phyloP scores from a whole-genome alignment of 2,888 invertebrate genomes.

The Heterodera filipjevi region DNA sequence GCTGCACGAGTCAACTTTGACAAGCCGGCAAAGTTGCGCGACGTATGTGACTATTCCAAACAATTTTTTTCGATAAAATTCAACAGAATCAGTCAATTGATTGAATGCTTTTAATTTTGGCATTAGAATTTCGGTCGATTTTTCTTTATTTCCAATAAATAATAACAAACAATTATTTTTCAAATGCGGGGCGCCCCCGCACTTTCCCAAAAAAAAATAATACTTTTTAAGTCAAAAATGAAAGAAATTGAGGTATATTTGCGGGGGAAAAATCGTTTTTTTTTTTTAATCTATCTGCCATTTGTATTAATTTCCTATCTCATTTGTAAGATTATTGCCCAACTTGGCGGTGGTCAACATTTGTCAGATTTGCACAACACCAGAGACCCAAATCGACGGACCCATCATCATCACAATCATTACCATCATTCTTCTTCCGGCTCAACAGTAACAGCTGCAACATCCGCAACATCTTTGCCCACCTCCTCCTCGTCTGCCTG shows the following conservation, averaged over 20 bases:
- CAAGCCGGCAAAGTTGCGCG: slow-evolving; percentile 70
- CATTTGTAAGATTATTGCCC: slow-evolving; percentile 25
- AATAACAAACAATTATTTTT: too few species aligned
- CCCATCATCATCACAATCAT: not conserved
- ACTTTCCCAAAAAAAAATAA: too few species aligned
- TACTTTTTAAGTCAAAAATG: too few species aligned
- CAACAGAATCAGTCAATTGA: too few species aligned
- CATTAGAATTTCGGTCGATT: too few species aligned
- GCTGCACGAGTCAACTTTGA: slow-evolving; percentile 93
- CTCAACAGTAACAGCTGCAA: slow-evolving; percentile 25
- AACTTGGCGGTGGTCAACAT: slow-evolving; percentile 10
- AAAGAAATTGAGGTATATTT: too few species aligned
- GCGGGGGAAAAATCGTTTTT: not conserved
- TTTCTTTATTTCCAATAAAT: too few species aligned
- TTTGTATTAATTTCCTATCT: not conserved
- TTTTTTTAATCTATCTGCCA: not conserved
- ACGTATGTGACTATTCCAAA: slow-evolving; percentile 28
- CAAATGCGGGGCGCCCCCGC: too few species aligned
- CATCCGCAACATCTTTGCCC: slow-evolving; percentile 22
- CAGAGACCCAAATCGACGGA: not conserved
- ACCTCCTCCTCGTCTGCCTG: slow-evolving; percentile 39
- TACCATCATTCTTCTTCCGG: not conserved
- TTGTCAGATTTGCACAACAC: not conserved
- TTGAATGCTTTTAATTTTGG: too few species aligned
- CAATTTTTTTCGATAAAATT: too few species aligned